Evolutionary conservation across 2,113 vertebrate genomes (phyloP), one percentile per base, ranked within the genome.

Genomic region (Neogobius melanostomus): DNA sequence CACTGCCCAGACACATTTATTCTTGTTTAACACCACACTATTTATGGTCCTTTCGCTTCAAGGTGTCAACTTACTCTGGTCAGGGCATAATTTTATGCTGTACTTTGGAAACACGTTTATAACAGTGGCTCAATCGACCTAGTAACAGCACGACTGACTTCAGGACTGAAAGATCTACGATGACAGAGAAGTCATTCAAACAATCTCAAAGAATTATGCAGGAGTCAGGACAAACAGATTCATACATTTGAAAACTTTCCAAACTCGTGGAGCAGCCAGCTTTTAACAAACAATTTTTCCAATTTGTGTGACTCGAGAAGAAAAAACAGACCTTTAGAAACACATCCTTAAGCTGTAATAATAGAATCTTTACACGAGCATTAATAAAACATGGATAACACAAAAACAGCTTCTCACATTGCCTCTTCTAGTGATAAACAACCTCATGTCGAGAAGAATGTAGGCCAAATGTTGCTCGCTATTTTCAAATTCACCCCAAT

Each of bases 311-410:
- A 50, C 6, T 50, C 2, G 14, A 50, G 11, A 12, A 50, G 11
- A 6, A 50, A 50, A 14, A 1, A 11, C 12, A 14, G 49, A 50
- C 14, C 5, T 50, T 12, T 42, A n/a, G 4, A 44, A 14, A n/a
- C 14, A 6, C 42, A 61, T 61, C 9, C 42, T 36, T 61, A 44
- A 61, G 59, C 14, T 12, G 11, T n/a, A n/a, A 14, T 45, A 43
- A 44, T n/a, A 44, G 42, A 61, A 61, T 44, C 59, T 6, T 44
- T 36, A 45, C 59, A 43, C 6, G 42, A 44, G 59, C 59, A 61
- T 61, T 61, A 61, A 61, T 61, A 16, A 44, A 60, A 45, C 42
- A n/a, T 36, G 59, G 42, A 42, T 44, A 61, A 61, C 59, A 59
- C 59, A 61, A 61, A 36, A 61, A 61, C 59, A 61, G 43, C 44